A percentile compares a stretch with the other conserved stretches of the same genome.
Evolutionary conservation across 1,140 invertebrate species (phyloP).

Genomic region (Pseudomyrmex sp.): DNA sequence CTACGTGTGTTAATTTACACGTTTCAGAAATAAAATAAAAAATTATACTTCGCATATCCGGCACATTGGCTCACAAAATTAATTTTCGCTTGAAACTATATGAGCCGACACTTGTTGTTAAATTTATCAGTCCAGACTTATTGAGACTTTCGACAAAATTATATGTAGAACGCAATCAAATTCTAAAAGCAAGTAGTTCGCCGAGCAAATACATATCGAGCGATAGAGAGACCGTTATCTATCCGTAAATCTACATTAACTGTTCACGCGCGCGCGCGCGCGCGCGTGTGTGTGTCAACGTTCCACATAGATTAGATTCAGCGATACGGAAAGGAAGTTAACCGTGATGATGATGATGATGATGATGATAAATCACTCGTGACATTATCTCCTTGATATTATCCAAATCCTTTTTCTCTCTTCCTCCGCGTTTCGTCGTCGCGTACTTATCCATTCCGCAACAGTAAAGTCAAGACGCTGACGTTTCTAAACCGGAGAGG

Average conservation of each 20-base stretch:
- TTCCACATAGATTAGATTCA: slow-evolving; percentile 3
- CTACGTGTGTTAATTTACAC: too few relatives aligned
- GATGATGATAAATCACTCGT: slow-evolving; percentile 9
- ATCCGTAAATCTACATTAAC: neutral
- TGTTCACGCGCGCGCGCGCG: neutral
- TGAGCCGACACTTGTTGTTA: too few relatives aligned
- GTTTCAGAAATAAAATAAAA: too few relatives aligned
- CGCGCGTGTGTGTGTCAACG: neutral
- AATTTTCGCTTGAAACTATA: too few relatives aligned
- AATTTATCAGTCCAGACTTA: too few relatives aligned
- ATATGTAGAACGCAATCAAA: too few relatives aligned
- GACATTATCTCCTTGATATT: slow-evolving; percentile 9
- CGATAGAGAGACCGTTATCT: too few relatives aligned
- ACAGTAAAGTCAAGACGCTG: slow-evolving; percentile 22
- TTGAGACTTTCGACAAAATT: too few relatives aligned
- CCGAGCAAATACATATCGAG: too few relatives aligned
- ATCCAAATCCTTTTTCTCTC: slow-evolving; percentile 4
- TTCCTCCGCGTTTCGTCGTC: neutral
- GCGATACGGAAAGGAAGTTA: neutral
- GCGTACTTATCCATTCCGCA: neutral
- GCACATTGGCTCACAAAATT: too few relatives aligned
- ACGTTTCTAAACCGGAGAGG: slow-evolving; percentile 39
- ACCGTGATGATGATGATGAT: neutral
- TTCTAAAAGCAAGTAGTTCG: too few relatives aligned
- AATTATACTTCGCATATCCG: too few relatives aligned